A percentile compares a stretch with the other conserved stretches of the same genome.
These are phyloP conservation scores for Agrenia bidenticulata DNA, from an alignment of 2,888 invertebrate genomes.

Conservation along the genomic window DNA sequence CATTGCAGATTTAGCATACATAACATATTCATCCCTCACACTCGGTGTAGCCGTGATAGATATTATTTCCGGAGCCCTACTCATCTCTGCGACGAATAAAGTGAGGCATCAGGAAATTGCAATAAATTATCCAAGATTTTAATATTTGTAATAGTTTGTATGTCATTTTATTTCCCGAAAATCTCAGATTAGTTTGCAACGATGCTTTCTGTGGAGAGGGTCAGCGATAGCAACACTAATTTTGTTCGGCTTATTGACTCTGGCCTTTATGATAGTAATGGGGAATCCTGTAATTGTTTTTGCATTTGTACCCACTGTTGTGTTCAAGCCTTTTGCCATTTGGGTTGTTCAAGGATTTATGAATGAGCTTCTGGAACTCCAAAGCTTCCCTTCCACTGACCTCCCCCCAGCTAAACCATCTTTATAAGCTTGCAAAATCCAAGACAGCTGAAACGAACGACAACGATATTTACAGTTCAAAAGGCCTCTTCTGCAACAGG, in stretches of 20 bases:
- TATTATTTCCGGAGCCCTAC: conserved; percentile 23
- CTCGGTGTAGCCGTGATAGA: conserved; percentile 30
- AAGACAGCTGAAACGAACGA: conserved; percentile 23
- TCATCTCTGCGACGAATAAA: conserved; percentile 23
- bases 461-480: conserved; percentile 23
- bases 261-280: conserved; percentile 32
- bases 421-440: conserved; percentile 27
- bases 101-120: too few species aligned
- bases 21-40: conserved; percentile 27
- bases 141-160: background rate
- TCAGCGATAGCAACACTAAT: conserved; percentile 29
- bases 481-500: background rate
- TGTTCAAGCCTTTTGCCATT: conserved; percentile 35
- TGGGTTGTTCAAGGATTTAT: conserved; percentile 36
- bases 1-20: conserved; percentile 26
- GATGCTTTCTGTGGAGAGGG: conserved; percentile 36
- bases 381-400: conserved; percentile 22
- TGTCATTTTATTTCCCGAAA: background rate
- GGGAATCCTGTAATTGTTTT: conserved; percentile 23
- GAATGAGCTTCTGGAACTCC: conserved; percentile 21
- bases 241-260: conserved; percentile 28
- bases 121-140: background rate
- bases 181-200: conserved; percentile 30
- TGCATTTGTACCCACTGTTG: conserved; percentile 31
- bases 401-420: conserved; percentile 28